Percentiles rank a stretch among this genome's conserved stretches.
Conservation (phyloP, 2,797 vertebrate species). For the Xenops minutus region DNA sequence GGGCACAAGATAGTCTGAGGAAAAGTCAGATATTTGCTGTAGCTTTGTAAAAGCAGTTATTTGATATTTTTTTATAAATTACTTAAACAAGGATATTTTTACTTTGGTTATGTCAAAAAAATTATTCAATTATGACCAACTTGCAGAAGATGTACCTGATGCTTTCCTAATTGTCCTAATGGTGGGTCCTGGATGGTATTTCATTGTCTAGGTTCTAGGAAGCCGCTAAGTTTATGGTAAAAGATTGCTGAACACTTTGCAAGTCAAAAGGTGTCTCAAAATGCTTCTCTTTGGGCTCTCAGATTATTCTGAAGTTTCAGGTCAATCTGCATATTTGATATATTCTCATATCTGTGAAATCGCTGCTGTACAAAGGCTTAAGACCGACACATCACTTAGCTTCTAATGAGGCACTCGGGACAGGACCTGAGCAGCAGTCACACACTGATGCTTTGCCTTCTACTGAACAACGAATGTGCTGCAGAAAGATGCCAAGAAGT, state of each 20-base stretch:
- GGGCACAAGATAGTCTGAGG: background rate
- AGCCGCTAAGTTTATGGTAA: background rate
- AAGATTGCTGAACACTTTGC: background rate
- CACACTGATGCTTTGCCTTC: background rate
- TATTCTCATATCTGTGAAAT: background rate
- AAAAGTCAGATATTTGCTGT: background rate
- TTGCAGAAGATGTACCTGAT: background rate
- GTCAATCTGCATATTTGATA: background rate
- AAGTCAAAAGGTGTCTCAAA: background rate
- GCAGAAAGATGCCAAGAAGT: background rate
- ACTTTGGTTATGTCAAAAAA: background rate
- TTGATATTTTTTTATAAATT: background rate
- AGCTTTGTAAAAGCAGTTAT: background rate
- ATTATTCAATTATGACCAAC: background rate
- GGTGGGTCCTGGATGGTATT: background rate
- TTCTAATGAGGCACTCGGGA: background rate
- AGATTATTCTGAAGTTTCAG: background rate
- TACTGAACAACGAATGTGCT: background rate
- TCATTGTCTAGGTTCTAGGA: background rate
- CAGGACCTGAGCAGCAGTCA: background rate
- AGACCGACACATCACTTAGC: background rate
- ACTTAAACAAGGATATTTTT: background rate
- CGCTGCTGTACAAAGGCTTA: background rate
- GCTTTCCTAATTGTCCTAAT: background rate
- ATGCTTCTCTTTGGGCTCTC: background rate